Percentiles rank a stretch among this genome's conserved stretches.
These are phyloP conservation scores for Dicaeum eximium DNA, from an alignment of 2,113 vertebrate genomes.

Conservation along the genomic window DNA sequence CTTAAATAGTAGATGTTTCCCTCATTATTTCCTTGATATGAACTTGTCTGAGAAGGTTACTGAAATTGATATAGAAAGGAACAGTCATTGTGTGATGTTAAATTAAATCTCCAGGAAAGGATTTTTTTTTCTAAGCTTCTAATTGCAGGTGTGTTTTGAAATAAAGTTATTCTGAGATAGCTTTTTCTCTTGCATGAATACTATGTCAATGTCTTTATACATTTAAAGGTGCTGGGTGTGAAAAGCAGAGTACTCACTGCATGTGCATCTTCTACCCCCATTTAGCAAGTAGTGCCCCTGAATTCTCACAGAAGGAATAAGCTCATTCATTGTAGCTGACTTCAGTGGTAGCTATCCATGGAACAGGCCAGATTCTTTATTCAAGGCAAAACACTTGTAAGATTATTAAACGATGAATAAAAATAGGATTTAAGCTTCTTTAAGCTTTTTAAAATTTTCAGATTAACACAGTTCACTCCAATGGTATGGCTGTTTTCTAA, in stretches of 20 bases:
- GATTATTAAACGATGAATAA: background rate
- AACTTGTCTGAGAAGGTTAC: background rate
- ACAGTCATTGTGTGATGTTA: background rate
- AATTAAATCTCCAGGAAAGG: background rate
- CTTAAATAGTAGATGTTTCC: background rate
- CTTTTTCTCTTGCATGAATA: background rate
- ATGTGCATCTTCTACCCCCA: accelerated
- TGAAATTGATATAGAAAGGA: background rate
- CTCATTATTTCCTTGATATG: background rate
- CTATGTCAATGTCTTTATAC: background rate
- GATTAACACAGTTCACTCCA: background rate
- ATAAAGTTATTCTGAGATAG: background rate
- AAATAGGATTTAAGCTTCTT: background rate
- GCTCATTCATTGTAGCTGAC: background rate
- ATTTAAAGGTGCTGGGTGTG: background rate
- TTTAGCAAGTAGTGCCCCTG: background rate
- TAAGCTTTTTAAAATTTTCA: background rate
- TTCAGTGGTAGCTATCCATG: background rate
- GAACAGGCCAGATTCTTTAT: background rate
- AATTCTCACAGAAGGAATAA: background rate
- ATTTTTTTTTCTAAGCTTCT: background rate
- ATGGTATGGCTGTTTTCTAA: background rate
- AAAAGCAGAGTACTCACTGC: background rate
- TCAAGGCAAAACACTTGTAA: background rate
- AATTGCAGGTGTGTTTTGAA: background rate